These are phyloP conservation scores for Haemorhous mexicanus DNA, from an alignment of 2,113 vertebrate species.

Conservation along the genomic window DNA sequence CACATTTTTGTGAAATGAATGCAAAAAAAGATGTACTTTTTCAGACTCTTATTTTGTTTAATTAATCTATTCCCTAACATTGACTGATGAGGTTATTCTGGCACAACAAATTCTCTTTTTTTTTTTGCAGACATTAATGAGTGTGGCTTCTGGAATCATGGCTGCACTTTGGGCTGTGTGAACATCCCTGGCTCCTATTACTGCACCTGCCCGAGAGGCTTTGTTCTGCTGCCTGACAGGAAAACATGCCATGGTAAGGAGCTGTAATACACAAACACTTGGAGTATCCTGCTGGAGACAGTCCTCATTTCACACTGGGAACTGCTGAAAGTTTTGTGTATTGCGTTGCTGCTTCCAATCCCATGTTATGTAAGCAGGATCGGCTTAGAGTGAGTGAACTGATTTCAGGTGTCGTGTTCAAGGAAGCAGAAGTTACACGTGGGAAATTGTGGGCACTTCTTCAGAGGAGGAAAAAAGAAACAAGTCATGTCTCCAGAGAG, in stretches of 20 bases:
- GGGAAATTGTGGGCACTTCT: background rate
- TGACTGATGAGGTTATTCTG: background rate
- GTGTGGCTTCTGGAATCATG: slow-evolving; percentile 89
- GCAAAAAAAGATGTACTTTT: background rate
- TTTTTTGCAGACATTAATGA: slow-evolving; percentile 86
- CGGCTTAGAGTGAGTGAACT: background rate
- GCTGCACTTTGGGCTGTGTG: slow-evolving; percentile 92
- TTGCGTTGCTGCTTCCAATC: background rate
- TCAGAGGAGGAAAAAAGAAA: background rate
- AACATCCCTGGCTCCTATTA: slow-evolving; percentile 92
- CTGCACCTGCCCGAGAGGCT: slow-evolving; percentile 89
- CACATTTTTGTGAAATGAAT: background rate
- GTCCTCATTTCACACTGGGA: background rate
- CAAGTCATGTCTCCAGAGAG: background rate
- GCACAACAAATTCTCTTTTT: background rate
- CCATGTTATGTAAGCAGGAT: background rate
- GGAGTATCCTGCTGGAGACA: background rate
- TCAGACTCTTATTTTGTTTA: background rate
- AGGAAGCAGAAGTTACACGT: background rate
- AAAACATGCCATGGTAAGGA: slow-evolving; percentile 85
- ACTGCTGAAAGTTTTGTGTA: background rate
- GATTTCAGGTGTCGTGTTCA: background rate
- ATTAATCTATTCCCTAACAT: background rate
- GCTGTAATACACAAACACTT: background rate
- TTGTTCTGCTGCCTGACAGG: slow-evolving; percentile 84